A percentile compares a stretch with the other conserved stretches of the same genome.
These are phyloP conservation scores for Mallotus villosus DNA, from an alignment of 2,797 vertebrate genomes.

Conservation along the genomic window DNA sequence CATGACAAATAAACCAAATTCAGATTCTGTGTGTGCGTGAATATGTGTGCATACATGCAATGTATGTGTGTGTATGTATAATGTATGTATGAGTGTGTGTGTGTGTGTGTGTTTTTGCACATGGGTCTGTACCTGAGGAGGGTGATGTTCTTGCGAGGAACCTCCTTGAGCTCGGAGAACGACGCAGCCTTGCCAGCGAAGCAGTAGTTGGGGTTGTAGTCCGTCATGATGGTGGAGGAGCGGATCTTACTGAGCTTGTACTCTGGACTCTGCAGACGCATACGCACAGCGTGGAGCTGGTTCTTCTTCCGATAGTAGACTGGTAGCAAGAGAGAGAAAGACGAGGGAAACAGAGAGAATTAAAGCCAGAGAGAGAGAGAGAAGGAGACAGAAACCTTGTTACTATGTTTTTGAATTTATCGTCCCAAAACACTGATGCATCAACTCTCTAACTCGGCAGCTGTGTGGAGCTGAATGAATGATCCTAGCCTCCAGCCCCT, in stretches of 20 bases:
- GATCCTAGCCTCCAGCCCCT: slow-evolving; percentile 50
- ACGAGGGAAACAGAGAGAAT: not conserved
- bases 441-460: not conserved
- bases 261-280: slow-evolving; percentile 83
- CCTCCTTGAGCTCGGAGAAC: slow-evolving; percentile 85
- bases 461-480: not conserved
- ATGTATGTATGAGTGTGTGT: too few species aligned
- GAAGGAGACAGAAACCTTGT: slow-evolving; percentile 2
- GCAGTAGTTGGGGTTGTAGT: slow-evolving; percentile 94
- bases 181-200: slow-evolving; percentile 82
- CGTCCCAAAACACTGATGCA: not conserved
- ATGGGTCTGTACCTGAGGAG: slow-evolving; percentile 78
- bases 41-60: too few species aligned
- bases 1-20: too few species aligned
- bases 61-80: too few species aligned
- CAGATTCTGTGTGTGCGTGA: too few species aligned
- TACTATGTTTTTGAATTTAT: not conserved
- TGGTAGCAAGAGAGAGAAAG: slow-evolving; percentile 41
- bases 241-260: slow-evolving; percentile 91
- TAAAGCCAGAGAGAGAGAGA: not conserved
- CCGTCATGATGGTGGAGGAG: slow-evolving; percentile 90
- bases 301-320: slow-evolving; percentile 90
- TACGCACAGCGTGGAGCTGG: slow-evolving; percentile 80
- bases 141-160: slow-evolving; percentile 88
- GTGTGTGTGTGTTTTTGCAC: not conserved